Evolutionary conservation across 2,113 vertebrate species (phyloP), one percentile per base, ranked within the genome.

Genomic region (Kryptolebias marmoratus): DNA sequence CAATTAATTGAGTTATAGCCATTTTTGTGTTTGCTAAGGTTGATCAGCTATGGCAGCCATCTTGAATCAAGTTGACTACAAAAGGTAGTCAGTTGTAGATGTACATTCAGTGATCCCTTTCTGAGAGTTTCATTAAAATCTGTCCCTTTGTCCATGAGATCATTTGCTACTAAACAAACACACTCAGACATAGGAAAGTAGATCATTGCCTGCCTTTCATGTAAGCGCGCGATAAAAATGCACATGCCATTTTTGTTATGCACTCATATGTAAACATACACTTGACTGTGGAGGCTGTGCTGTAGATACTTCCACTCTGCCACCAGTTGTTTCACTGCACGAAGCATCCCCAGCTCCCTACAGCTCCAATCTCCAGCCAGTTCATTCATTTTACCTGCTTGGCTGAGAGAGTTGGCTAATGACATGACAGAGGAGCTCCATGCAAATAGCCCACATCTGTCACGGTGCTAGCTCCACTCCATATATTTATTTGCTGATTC

Each of bases 401-500:
- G 89, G 84, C 80, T 80, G 85, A 89, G 86, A 60, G 84, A 89
- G 67, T 79, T 58, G 80, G 86, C 82, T 92, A 91, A 92, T 85
- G 87, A 91, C 86, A 84, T 88, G 90, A 92, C 90, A 85, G 89
- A 90, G 82, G 82, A 84, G 90, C 87, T 74, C 81, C 86, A 84
- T 85, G 89, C 90, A 91, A 92, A 90, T 89, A 88, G 92, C 88
- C 86, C 88, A 91, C 88, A 91, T 90, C 88, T 91, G 87, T 91
- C 88, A 90, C 79, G 49, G 71, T 53, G 55, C 75, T 7, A 59
- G 83, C 88, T 83, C 62, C 80, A 83, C 88, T 80, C 85, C 88
- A 82, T 92, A 88, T 87, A 92, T 92, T 91, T 92, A 93, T 90
- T 91, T 94, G 93, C 92, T 94, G 93, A 93, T 91, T 87, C 91